Evolutionary conservation across 2,888 invertebrate genomes (phyloP).

Genomic region (Eupithecia subfuscata): DNA sequence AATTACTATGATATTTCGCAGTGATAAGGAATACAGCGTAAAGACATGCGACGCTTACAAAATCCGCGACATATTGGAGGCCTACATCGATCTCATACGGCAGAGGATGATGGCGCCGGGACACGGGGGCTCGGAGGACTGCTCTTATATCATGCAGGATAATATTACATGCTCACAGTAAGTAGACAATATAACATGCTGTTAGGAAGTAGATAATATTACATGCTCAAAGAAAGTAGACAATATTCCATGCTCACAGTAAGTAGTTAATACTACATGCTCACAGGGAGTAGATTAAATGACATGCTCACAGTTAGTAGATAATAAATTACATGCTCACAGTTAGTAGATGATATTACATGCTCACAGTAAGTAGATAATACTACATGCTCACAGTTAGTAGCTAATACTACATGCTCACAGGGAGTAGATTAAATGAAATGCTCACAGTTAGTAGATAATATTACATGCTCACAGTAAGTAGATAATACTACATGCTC

Average conservation of each 20-base stretch:
- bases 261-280: conserved; percentile 91
- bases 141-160: conserved; percentile 84
- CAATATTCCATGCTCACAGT: too few species aligned
- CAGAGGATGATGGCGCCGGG: conserved; percentile 92
- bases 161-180: conserved; percentile 95
- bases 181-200: conserved; percentile 89
- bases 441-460: too few species aligned
- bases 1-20: conserved; percentile 54
- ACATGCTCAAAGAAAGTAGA: conserved; percentile 91
- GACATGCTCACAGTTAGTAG: too few species aligned
- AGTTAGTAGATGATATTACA: too few species aligned
- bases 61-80: conserved; percentile 97
- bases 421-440: too few species aligned
- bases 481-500: too few species aligned
- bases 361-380: too few species aligned
- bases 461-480: too few species aligned
- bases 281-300: conserved; percentile 74
- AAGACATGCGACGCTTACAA: conserved; percentile 99
- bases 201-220: conserved; percentile 92
- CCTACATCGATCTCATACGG: conserved; percentile 99
- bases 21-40: conserved; percentile 98
- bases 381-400: too few species aligned
- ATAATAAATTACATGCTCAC: too few species aligned
- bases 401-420: too few species aligned
- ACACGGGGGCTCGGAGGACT: conserved; percentile 87